These are phyloP conservation scores for Tinea trinotella DNA, from an alignment of 2,888 invertebrate genomes.

Conservation along the genomic window DNA sequence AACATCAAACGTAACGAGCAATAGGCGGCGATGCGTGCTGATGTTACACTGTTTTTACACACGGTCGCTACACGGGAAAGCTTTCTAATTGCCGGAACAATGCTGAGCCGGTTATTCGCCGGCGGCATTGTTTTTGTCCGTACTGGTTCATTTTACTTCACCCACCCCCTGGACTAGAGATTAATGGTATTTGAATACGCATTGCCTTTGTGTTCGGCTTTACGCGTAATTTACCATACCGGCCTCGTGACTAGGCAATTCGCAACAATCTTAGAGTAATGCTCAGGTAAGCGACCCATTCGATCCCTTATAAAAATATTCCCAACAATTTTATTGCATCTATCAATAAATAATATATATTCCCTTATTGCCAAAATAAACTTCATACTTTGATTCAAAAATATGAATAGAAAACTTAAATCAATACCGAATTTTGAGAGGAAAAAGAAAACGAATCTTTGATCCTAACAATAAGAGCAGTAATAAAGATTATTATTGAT, in stretches of 20 bases:
- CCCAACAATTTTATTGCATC: too few species aligned
- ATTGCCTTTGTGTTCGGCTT: slow-evolving; percentile 70
- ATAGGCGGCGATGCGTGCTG: slow-evolving; percentile 71
- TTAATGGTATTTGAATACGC: slow-evolving; percentile 73
- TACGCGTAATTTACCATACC: slow-evolving; percentile 69
- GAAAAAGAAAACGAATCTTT: too few species aligned
- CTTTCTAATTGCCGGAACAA: slow-evolving; percentile 74
- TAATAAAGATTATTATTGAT: too few species aligned
- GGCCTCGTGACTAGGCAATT: slow-evolving; percentile 61
- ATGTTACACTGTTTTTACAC: slow-evolving; percentile 72
- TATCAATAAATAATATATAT: too few species aligned
- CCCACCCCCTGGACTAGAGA: slow-evolving; percentile 60
- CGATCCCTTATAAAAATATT: neutral
- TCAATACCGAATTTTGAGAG: too few species aligned
- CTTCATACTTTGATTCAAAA: too few species aligned
- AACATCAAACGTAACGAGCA: slow-evolving; percentile 71
- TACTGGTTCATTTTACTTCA: slow-evolving; percentile 69
- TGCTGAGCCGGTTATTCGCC: slow-evolving; percentile 72
- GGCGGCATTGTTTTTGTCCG: slow-evolving; percentile 72
- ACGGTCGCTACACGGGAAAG: slow-evolving; percentile 71
- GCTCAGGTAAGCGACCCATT: slow-evolving; percentile 16
- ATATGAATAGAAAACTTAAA: too few species aligned
- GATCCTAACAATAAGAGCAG: too few species aligned
- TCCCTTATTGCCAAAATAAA: too few species aligned
- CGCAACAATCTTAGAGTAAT: slow-evolving; percentile 17